phyloP scores from a whole-genome alignment of 2,113 vertebrate species.

The Polypterus bichir region DNA sequence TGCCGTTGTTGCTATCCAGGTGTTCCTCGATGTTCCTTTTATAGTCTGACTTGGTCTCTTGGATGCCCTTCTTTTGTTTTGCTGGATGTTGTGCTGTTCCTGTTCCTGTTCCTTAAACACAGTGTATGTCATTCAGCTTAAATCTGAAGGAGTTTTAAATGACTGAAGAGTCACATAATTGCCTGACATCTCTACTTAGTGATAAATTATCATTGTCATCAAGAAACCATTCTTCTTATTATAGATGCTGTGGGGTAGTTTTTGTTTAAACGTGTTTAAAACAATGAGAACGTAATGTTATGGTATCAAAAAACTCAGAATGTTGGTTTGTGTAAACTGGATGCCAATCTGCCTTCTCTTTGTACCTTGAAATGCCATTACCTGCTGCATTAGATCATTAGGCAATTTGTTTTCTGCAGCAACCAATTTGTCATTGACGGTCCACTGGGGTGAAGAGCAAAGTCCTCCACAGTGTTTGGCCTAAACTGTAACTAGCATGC shows the following conservation, averaged over 20 bases:
- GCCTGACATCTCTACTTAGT: background rate
- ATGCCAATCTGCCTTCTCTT: background rate
- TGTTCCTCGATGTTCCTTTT: too few relatives aligned
- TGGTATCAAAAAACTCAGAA: background rate
- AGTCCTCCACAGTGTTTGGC: slow-evolving; percentile 12
- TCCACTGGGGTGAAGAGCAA: slow-evolving; percentile 34
- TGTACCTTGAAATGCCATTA: slow-evolving; percentile 43
- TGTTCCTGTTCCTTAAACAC: too few relatives aligned
- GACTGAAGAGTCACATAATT: too few relatives aligned
- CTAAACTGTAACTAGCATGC: too few relatives aligned
- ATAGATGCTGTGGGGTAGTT: background rate
- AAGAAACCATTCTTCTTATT: background rate
- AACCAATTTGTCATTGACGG: slow-evolving; percentile 50
- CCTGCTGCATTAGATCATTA: slow-evolving; percentile 32
- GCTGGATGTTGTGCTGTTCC: too few relatives aligned
- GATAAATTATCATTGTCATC: background rate
- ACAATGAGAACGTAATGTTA: too few relatives aligned
- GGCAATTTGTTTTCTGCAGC: slow-evolving; percentile 51
- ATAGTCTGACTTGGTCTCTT: too few relatives aligned
- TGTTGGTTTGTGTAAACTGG: background rate
- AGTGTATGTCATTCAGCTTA: too few relatives aligned
- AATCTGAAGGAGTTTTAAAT: too few relatives aligned
- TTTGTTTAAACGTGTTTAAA: background rate
- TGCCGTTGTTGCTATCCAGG: too few relatives aligned
- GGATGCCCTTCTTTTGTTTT: too few relatives aligned